These are phyloP conservation scores for Alentia gelatinosa DNA, from an alignment of 2,888 invertebrate species.

Conservation along the genomic window DNA sequence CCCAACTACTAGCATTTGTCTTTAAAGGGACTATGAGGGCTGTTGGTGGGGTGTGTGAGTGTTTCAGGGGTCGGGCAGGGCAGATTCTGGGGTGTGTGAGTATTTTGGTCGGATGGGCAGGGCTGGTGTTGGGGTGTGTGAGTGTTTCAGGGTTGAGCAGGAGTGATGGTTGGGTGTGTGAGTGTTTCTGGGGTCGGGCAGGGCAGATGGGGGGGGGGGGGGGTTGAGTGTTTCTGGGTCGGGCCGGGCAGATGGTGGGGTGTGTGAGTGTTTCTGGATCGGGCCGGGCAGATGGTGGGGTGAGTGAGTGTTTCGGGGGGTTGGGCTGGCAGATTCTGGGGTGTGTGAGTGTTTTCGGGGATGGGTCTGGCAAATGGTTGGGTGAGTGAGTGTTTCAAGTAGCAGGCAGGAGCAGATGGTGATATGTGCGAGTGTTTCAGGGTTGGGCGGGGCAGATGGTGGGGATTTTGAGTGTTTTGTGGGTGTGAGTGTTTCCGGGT, in stretches of 20 bases:
- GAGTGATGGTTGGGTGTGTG: not conserved
- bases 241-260: not conserved
- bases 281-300: not conserved
- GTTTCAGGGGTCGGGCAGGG: not conserved
- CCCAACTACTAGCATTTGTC: no score
- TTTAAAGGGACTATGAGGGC: no score
- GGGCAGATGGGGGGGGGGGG: not conserved
- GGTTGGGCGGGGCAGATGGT: no score
- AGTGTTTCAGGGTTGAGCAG: not conserved
- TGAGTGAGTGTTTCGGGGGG: not conserved
- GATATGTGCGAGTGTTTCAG: not conserved
- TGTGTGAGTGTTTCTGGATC: not conserved
- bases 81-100: not conserved
- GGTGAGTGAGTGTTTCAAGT: not conserved
- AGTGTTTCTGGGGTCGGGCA: no score
- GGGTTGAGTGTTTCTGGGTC: not conserved
- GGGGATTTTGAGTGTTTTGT: not conserved
- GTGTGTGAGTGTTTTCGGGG: not conserved
- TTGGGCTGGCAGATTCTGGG: not conserved
- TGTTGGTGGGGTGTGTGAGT: not conserved
- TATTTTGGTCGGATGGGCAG: no score
- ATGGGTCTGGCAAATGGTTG: not conserved
- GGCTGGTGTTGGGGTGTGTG: not conserved
- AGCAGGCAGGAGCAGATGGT: not conserved
- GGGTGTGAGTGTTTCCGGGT: not conserved